phyloP scores from a whole-genome alignment of 2,888 invertebrate genomes.

The Callimorpha dominula region DNA sequence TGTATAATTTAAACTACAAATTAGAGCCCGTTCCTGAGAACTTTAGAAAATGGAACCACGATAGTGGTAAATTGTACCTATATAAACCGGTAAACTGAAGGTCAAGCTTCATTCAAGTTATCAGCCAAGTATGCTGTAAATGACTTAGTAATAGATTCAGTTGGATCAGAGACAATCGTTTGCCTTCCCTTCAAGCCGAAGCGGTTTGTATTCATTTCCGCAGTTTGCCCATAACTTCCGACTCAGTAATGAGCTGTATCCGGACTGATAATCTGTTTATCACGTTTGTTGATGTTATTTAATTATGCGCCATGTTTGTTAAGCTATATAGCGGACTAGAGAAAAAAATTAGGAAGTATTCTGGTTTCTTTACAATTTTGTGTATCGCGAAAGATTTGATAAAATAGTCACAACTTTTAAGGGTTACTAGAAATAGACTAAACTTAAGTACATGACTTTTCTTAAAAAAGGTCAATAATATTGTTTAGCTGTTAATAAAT shows the following conservation, averaged over 20 bases:
- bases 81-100: neutral
- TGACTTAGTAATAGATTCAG: neutral
- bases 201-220: slow-evolving; percentile 39
- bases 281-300: slow-evolving; percentile 14
- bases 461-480: neutral
- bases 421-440: too few species aligned
- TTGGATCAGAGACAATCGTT: slow-evolving; percentile 17
- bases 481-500: neutral
- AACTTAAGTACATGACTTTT: too few species aligned
- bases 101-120: neutral
- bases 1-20: too few species aligned
- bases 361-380: neutral
- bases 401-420: too few species aligned
- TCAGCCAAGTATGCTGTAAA: neutral
- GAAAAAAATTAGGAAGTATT: neutral
- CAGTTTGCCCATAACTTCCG: slow-evolving; percentile 35
- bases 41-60: too few species aligned
- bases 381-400: neutral
- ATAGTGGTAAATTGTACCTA: neutral
- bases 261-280: slow-evolving; percentile 28
- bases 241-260: slow-evolving; percentile 42
- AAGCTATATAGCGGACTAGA: neutral
- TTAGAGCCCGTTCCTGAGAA: too few species aligned
- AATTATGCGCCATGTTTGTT: neutral
- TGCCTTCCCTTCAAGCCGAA: slow-evolving; percentile 23